Percentiles rank a stretch among this genome's conserved stretches.
Evolutionary conservation across 2,113 vertebrate species (phyloP).

Genomic region (Etheostoma cragini): DNA sequence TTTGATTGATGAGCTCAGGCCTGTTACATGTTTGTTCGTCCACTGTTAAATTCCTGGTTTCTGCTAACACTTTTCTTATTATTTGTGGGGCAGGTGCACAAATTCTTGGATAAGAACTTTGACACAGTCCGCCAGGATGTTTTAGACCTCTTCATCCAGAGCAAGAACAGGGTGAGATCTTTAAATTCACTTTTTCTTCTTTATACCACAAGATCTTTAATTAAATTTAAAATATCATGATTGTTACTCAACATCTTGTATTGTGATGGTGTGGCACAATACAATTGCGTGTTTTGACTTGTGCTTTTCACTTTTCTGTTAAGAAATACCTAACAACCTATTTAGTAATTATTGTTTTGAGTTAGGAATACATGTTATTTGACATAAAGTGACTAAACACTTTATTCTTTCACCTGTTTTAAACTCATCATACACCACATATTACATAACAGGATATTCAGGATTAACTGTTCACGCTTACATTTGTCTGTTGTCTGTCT

Average conservation of each 20-base stretch:
- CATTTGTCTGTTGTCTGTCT: neutral
- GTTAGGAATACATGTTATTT: neutral
- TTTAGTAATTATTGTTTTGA: neutral
- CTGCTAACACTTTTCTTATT: neutral
- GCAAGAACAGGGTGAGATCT: constrained; percentile 89
- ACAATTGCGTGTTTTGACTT: neutral
- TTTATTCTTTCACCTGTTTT: neutral
- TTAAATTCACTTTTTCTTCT: neutral
- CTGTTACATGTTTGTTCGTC: neutral
- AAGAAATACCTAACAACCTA: neutral
- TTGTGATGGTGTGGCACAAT: neutral
- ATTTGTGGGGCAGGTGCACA: constrained; percentile 88
- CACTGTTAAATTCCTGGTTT: neutral
- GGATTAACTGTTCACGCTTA: neutral
- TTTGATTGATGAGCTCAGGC: neutral
- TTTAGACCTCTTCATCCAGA: constrained; percentile 92
- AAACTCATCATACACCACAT: neutral
- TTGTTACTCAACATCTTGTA: neutral
- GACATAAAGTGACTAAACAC: neutral
- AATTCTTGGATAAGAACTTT: constrained; percentile 97
- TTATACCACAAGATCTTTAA: neutral
- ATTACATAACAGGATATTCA: neutral
- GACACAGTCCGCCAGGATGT: constrained; percentile 97
- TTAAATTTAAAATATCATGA: constrained; percentile 11
- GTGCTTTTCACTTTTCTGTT: neutral